phyloP scores from a whole-genome alignment of 2,113 vertebrate species.

The Himantopus leucocephalus region DNA sequence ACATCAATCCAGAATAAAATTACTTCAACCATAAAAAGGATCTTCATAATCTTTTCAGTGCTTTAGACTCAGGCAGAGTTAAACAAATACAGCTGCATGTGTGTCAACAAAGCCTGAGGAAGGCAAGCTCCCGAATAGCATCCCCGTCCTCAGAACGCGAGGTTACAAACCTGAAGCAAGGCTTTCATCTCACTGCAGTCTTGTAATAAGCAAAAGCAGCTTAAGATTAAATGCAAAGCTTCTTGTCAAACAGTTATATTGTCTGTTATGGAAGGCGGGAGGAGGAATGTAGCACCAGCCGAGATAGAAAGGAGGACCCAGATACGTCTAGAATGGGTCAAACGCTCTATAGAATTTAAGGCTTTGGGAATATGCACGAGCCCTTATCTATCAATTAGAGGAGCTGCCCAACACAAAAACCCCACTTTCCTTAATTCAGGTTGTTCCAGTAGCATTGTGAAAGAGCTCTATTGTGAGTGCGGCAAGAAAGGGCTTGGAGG shows the following conservation, averaged over 20 bases:
- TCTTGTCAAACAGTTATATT: not conserved
- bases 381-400: not conserved
- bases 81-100: not conserved
- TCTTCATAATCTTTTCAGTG: not conserved
- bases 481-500: not conserved
- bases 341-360: not conserved
- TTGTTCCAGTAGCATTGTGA: not conserved
- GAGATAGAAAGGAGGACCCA: not conserved
- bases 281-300: not conserved
- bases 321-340: not conserved
- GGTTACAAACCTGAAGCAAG: not conserved
- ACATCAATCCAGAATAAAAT: not conserved
- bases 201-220: not conserved
- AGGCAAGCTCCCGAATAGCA: not conserved
- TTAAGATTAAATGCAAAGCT: conserved; percentile 4
- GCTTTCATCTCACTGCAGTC: not conserved
- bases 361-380: not conserved
- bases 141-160: not conserved
- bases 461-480: not conserved
- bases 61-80: not conserved
- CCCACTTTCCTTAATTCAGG: not conserved
- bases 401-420: not conserved
- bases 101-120: not conserved
- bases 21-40: not conserved
- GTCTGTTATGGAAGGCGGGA: not conserved